A percentile compares a stretch with the other conserved stretches of the same genome.
These are phyloP conservation scores for Cyrtonyx montezumae DNA, from an alignment of 2,113 vertebrate genomes.

Conservation along the genomic window DNA sequence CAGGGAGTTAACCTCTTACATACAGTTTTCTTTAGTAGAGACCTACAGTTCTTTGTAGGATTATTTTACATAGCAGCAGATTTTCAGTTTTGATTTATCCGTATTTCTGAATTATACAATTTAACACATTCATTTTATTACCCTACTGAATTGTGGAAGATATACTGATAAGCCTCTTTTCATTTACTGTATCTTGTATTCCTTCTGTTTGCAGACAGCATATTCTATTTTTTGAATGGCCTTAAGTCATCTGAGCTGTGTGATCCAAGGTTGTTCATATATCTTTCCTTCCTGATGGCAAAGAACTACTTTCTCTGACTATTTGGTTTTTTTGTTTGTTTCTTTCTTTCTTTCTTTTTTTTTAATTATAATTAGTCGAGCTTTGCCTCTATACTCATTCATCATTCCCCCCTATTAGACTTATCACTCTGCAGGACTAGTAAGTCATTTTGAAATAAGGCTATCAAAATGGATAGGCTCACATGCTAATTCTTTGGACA, in stretches of 20 bases:
- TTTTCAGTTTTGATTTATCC: neutral
- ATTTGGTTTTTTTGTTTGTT: neutral
- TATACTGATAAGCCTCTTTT: slow-evolving; percentile 40
- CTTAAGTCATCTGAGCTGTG: slow-evolving; percentile 50
- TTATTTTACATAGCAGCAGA: slow-evolving; percentile 6
- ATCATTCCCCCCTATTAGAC: slow-evolving; percentile 56
- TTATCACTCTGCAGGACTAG: slow-evolving; percentile 19
- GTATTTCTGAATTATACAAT: slow-evolving; percentile 61
- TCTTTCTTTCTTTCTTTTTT: neutral
- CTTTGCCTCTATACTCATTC: slow-evolving; percentile 26
- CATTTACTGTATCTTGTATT: slow-evolving; percentile 19
- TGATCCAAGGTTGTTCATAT: slow-evolving; percentile 57
- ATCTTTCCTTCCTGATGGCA: slow-evolving; percentile 40
- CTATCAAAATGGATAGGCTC: slow-evolving; percentile 57
- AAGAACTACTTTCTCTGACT: slow-evolving; percentile 43
- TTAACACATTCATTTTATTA: slow-evolving; percentile 60
- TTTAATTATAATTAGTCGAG: slow-evolving; percentile 62
- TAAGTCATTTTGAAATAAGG: slow-evolving; percentile 58
- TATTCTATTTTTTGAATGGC: slow-evolving; percentile 73
- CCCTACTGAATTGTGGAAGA: slow-evolving; percentile 59
- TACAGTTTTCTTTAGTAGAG: slow-evolving; percentile 2
- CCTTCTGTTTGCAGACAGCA: slow-evolving; percentile 62
- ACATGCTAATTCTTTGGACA: slow-evolving; percentile 17
- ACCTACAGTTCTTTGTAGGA: slow-evolving; percentile 21
- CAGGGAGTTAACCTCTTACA: neutral